These are phyloP conservation scores for Onychomys torridus DNA, from an alignment of 2,797 vertebrate genomes.

Conservation along the genomic window DNA sequence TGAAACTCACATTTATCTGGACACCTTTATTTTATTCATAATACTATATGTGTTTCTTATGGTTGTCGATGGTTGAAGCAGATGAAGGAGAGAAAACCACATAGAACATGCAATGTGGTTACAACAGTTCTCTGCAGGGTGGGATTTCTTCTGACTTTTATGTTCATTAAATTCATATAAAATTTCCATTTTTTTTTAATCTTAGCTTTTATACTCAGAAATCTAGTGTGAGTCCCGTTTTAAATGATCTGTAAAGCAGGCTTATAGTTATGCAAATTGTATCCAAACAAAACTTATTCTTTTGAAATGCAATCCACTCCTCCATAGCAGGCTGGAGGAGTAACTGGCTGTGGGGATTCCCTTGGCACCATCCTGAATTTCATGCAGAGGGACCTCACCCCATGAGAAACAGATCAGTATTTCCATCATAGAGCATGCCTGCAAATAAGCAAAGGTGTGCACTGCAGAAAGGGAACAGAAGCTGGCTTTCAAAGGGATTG, in stretches of 20 bases:
- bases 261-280: not conserved
- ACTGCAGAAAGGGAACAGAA: not conserved
- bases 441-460: not conserved
- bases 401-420: not conserved
- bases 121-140: not conserved
- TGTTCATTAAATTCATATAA: not conserved
- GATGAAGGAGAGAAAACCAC: not conserved
- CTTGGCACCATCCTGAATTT: too few species aligned
- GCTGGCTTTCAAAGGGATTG: not conserved
- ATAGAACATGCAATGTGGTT: not conserved
- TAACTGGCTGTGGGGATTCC: not conserved
- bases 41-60: not conserved
- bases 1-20: slow-evolving; percentile 10
- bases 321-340: not conserved
- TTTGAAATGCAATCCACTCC: not conserved
- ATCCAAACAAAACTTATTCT: slow-evolving; percentile 5
- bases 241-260: not conserved
- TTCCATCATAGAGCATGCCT: not conserved
- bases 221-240: not conserved
- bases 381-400: not conserved
- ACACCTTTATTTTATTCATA: slow-evolving; percentile 31
- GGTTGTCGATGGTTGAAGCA: not conserved
- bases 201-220: slow-evolving; percentile 12
- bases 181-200: slow-evolving; percentile 23
- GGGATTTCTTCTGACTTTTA: not conserved